phyloP scores from a whole-genome alignment of 2,113 vertebrate genomes.

The Suricata suricatta region DNA sequence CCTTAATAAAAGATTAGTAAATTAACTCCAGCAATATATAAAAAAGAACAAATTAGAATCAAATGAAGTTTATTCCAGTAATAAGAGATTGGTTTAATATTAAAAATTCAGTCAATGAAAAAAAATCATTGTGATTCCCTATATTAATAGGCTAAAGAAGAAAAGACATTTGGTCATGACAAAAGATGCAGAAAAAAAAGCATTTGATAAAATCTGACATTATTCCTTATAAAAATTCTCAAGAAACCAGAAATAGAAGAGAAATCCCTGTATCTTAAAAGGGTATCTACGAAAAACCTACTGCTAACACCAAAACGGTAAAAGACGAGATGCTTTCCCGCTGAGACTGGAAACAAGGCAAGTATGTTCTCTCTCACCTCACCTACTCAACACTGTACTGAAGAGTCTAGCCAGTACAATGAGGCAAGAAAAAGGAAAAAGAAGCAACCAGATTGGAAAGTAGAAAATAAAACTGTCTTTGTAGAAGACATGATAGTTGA shows the following conservation, averaged over 20 bases:
- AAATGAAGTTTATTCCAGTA: not conserved
- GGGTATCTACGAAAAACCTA: not conserved
- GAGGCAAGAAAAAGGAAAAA: not conserved
- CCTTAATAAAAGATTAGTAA: not conserved
- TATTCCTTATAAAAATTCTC: not conserved
- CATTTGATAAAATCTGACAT: not conserved
- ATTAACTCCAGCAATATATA: not conserved
- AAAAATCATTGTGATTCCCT: not conserved
- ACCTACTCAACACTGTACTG: not conserved
- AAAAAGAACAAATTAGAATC: not conserved
- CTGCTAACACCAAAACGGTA: not conserved
- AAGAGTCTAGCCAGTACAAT: not conserved
- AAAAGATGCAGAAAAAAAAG: not conserved
- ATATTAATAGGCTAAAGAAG: not conserved
- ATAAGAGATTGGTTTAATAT: not conserved
- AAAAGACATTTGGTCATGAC: not conserved
- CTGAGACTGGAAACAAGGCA: not conserved
- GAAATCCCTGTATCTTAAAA: not conserved
- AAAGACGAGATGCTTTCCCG: not conserved
- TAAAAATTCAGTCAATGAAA: not conserved
- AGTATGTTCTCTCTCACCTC: not conserved
- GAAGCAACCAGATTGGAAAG: not conserved
- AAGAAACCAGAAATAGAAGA: not conserved
- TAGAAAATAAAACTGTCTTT: not conserved
- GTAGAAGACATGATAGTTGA: not conserved